phyloP scores from a whole-genome alignment of 2,797 vertebrate genomes.

The Sebastes minor region DNA sequence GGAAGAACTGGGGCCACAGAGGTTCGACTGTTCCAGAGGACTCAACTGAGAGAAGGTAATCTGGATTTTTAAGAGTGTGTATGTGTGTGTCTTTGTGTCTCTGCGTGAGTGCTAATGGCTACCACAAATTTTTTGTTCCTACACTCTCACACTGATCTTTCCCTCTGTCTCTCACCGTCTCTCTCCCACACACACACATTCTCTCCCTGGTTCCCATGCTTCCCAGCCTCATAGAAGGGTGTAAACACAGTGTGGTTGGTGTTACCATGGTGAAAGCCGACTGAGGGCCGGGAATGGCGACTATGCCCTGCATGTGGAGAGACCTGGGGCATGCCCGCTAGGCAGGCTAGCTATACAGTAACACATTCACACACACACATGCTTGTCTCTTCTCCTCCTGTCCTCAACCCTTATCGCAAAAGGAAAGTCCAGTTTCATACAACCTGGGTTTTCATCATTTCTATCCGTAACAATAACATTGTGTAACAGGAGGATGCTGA shows the following conservation, averaged over 20 bases:
- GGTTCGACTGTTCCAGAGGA: conserved; percentile 61
- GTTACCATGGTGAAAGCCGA: conserved; percentile 82
- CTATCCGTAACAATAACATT: neutral
- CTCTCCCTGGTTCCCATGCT: conserved; percentile 70
- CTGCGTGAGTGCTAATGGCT: conserved; percentile 41
- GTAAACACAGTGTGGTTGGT: conserved; percentile 75
- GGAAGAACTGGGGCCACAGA: conserved; percentile 66
- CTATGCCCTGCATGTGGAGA: conserved; percentile 75
- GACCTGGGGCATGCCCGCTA: conserved; percentile 58
- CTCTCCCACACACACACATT: conserved; percentile 16
- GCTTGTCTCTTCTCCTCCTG: conserved; percentile 12
- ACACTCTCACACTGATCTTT: conserved; percentile 26
- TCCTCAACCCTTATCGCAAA: conserved; percentile 2
- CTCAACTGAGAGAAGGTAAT: conserved; percentile 60
- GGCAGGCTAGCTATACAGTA: conserved; percentile 61
- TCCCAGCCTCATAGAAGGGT: conserved; percentile 77
- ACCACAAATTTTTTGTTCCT: conserved; percentile 53
- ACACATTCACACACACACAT: conserved; percentile 35
- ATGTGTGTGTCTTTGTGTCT: conserved; percentile 26
- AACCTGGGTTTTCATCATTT: neutral
- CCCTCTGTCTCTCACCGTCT: conserved; percentile 14
- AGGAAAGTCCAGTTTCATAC: neutral
- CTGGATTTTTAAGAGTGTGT: conserved; percentile 53
- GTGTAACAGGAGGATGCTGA: neutral
- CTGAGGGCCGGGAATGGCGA: conserved; percentile 83